Evolutionary conservation across 2,113 vertebrate genomes (phyloP).

Genomic region (Odocoileus virginianus): DNA sequence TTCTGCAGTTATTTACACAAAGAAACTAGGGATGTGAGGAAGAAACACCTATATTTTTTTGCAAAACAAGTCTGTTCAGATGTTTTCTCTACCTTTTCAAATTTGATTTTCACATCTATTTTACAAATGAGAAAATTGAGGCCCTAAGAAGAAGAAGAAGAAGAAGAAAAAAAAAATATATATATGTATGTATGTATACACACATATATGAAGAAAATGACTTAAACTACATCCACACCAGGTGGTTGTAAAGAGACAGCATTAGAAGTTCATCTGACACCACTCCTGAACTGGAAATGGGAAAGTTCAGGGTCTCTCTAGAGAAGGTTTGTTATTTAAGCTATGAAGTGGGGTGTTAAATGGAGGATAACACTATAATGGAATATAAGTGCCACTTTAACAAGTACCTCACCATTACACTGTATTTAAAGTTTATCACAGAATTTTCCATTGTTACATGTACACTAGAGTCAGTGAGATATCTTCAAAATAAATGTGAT

Average conservation of each 20-base stretch:
- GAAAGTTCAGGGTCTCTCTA: neutral
- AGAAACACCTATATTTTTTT: neutral
- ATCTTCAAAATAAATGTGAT: neutral
- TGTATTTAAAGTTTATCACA: neutral
- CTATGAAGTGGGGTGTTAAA: neutral
- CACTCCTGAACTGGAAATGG: neutral
- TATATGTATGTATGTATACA: no score
- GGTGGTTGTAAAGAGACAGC: neutral
- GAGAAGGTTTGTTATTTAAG: neutral
- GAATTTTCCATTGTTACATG: neutral
- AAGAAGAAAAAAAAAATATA: fast-evolving
- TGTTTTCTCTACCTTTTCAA: neutral
- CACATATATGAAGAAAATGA: neutral
- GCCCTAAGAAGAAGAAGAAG: fast-evolving
- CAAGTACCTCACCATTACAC: neutral
- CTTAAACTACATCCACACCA: neutral
- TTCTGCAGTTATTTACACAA: neutral
- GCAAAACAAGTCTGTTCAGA: neutral
- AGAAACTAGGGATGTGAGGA: neutral
- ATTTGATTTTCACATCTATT: neutral
- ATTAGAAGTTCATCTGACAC: neutral
- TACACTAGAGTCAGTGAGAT: neutral
- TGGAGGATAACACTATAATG: neutral
- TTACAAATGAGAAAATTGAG: neutral
- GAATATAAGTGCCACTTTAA: neutral